Percentiles rank a stretch among this genome's conserved stretches.
Evolutionary conservation across 2,888 invertebrate genomes (phyloP).

Genomic region (Tenthredo distinguenda): DNA sequence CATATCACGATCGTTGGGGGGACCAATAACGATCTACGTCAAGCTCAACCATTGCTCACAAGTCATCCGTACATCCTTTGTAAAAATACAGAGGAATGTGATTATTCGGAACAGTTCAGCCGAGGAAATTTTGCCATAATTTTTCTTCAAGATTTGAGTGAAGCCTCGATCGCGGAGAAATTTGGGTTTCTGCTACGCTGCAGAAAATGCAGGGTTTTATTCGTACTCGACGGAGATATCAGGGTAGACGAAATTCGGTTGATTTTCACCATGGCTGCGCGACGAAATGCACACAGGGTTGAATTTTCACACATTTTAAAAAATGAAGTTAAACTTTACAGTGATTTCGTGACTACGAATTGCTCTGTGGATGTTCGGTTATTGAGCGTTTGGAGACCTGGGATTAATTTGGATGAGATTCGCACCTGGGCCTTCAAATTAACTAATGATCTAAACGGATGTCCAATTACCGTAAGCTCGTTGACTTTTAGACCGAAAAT

Average conservation of each 20-base stretch:
- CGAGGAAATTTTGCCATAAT: conserved; percentile 16
- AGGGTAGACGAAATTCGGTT: neutral
- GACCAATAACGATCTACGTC: neutral
- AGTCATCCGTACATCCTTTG: conserved; percentile 16
- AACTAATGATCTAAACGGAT: neutral
- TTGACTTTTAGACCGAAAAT: conserved; percentile 11
- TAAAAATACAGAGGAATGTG: neutral
- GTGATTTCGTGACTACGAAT: neutral
- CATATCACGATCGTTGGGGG: conserved; percentile 8
- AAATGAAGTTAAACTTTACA: neutral
- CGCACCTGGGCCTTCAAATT: conserved; percentile 13
- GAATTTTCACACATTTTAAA: neutral
- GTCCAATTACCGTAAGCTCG: conserved; percentile 17
- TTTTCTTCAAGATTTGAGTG: neutral
- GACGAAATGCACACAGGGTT: neutral
- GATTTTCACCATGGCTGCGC: neutral
- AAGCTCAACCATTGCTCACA: neutral
- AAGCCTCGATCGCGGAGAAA: neutral
- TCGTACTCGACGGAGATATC: neutral
- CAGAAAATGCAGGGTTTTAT: conserved; percentile 8
- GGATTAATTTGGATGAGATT: neutral
- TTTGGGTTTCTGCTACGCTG: neutral
- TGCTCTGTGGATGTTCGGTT: neutral
- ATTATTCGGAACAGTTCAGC: neutral
- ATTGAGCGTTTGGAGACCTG: conserved; percentile 17